Evolutionary conservation across 2,888 invertebrate species (phyloP).

Genomic region (Brassicogethes aeneus): DNA sequence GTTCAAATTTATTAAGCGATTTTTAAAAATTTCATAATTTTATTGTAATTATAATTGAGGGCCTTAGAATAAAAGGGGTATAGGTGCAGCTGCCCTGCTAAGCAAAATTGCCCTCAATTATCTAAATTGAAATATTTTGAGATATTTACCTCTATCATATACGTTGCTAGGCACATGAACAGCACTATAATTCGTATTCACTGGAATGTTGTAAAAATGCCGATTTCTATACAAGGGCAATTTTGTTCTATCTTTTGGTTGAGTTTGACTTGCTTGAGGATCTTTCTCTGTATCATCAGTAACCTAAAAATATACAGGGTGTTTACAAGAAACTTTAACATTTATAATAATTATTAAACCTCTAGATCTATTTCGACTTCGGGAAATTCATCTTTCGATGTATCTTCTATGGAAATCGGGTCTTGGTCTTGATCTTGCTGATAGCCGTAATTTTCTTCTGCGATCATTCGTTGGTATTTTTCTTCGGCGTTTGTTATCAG

Average conservation of each 20-base stretch:
- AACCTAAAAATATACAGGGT: conserved; percentile 21
- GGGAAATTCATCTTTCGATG: conserved; percentile 16
- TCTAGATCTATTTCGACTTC: conserved; percentile 24
- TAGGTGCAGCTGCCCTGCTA: too few relatives aligned
- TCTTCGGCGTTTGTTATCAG: neutral
- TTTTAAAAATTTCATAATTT: too few relatives aligned
- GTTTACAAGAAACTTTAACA: neutral
- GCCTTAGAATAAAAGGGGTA: too few relatives aligned
- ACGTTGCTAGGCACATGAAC: conserved; percentile 96
- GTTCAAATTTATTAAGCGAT: too few relatives aligned
- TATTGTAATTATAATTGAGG: too few relatives aligned
- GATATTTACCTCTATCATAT: conserved; percentile 76
- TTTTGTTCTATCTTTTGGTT: conserved; percentile 46
- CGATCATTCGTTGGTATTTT: neutral
- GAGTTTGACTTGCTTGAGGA: conserved; percentile 38
- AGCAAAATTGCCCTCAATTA: too few relatives aligned
- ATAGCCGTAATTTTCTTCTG: conserved; percentile 22
- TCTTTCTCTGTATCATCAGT: conserved; percentile 33
- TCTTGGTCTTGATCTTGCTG: conserved; percentile 27
- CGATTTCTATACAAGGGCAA: conserved; percentile 56
- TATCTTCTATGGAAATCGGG: conserved; percentile 50
- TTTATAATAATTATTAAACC: conserved; percentile 9
- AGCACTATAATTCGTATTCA: conserved; percentile 73
- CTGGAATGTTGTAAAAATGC: conserved; percentile 70
- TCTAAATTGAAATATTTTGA: too few relatives aligned